These are phyloP conservation scores for Leptopilina clavipes DNA, from an alignment of 1,140 invertebrate genomes.

Conservation along the genomic window DNA sequence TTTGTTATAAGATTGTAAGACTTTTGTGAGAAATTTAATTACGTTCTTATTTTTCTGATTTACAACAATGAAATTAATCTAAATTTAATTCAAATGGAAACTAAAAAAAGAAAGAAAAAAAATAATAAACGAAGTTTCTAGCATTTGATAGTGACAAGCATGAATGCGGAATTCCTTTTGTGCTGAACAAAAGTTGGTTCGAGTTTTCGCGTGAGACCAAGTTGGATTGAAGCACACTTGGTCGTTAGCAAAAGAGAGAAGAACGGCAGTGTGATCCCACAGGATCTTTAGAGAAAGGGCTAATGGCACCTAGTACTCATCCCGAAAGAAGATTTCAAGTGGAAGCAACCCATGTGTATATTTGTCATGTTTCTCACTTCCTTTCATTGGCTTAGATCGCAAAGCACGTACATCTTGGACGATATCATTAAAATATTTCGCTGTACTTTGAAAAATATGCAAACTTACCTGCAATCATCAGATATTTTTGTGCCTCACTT, in stretches of 20 bases:
- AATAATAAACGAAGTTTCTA: neutral
- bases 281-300: constrained; percentile 9
- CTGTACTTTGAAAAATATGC: too few species aligned
- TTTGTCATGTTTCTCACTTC: neutral
- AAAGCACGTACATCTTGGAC: neutral
- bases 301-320: neutral
- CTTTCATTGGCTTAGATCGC: neutral
- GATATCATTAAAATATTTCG: too few species aligned
- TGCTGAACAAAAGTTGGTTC: constrained; percentile 40
- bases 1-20: neutral
- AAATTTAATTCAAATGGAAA: neutral
- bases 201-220: constrained; percentile 10
- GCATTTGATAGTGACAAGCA: neutral
- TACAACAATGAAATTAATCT: neutral
- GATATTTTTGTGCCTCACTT: neutral
- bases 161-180: constrained; percentile 39
- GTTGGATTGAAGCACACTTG: neutral
- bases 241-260: constrained; percentile 5
- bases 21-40: neutral
- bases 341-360: neutral
- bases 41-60: neutral
- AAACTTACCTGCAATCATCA: too few species aligned
- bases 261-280: constrained; percentile 27
- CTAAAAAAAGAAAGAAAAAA: neutral
- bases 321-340: constrained; percentile 9